These are phyloP conservation scores for Phenganax subtilis DNA, from an alignment of 92 coral and sea anemone species.

Conservation along the genomic window DNA sequence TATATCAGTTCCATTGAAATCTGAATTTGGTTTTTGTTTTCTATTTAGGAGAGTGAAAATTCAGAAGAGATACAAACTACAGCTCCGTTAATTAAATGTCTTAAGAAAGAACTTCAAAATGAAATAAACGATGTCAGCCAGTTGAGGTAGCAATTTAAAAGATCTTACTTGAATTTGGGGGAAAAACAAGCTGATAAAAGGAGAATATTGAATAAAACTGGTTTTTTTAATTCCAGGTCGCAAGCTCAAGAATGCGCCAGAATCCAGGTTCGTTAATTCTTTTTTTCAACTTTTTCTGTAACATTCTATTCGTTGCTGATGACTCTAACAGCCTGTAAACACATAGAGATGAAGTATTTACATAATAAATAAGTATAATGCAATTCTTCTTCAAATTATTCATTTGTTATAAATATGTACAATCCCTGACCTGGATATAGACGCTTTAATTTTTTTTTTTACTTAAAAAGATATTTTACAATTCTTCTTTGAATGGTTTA, in stretches of 20 bases:
- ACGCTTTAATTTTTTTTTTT: too few relatives aligned
- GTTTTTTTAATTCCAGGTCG: background rate
- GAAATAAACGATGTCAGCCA: constrained; percentile 48
- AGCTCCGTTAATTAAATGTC: constrained; percentile 39
- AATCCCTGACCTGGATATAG: too few relatives aligned
- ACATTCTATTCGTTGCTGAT: too few relatives aligned
- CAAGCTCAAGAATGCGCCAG: constrained; percentile 35
- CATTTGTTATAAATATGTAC: too few relatives aligned
- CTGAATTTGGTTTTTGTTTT: background rate
- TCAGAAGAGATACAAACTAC: constrained; percentile 33
- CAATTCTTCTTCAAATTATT: too few relatives aligned
- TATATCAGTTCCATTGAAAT: background rate
- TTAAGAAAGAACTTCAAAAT: constrained; percentile 23
- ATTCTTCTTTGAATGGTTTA: too few relatives aligned
- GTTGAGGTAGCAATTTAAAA: constrained; percentile 42
- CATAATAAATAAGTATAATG: too few relatives aligned
- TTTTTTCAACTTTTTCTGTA: background rate
- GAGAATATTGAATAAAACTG: background rate
- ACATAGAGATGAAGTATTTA: too few relatives aligned
- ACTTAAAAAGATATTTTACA: too few relatives aligned
- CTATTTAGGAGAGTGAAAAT: constrained; percentile 50
- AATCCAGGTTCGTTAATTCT: constrained; percentile 23
- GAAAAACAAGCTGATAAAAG: background rate
- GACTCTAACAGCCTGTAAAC: too few relatives aligned
- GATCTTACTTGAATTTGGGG: background rate